Evolutionary conservation across 2,113 vertebrate species (phyloP).

Genomic region (Emydocephalus ijimae): DNA sequence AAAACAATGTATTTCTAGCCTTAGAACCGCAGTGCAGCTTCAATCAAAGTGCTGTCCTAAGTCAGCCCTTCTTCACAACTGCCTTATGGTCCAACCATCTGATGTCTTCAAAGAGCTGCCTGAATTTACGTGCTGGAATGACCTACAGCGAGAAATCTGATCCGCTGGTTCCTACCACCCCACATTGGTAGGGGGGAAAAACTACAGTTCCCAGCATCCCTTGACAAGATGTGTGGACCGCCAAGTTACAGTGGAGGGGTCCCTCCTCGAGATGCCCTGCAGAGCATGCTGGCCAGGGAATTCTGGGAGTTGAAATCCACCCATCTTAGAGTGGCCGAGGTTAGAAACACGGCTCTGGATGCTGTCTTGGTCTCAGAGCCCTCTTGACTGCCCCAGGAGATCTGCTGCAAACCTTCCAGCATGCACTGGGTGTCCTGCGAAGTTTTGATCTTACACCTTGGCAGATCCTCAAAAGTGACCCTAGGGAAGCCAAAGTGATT

Average conservation of each 20-base stretch:
- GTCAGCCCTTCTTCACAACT: neutral
- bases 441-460: neutral
- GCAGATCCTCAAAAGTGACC: neutral
- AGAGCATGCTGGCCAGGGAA: neutral
- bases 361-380: neutral
- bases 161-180: neutral
- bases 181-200: neutral
- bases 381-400: neutral
- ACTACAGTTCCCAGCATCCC: neutral
- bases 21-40: neutral
- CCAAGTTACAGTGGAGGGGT: neutral
- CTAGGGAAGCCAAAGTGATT: neutral
- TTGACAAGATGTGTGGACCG: neutral
- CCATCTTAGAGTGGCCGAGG: neutral
- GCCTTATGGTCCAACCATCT: neutral
- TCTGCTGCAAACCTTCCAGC: neutral
- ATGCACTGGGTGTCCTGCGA: neutral
- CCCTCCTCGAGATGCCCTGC: neutral
- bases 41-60: neutral
- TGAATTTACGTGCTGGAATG: neutral
- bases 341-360: neutral
- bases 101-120: neutral
- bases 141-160: neutral
- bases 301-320: neutral
- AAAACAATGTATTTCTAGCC: neutral